Evolutionary conservation across 2,113 vertebrate species (phyloP), one percentile per base, ranked within the genome.

Genomic region (cattle (Bos taurus)): DNA sequence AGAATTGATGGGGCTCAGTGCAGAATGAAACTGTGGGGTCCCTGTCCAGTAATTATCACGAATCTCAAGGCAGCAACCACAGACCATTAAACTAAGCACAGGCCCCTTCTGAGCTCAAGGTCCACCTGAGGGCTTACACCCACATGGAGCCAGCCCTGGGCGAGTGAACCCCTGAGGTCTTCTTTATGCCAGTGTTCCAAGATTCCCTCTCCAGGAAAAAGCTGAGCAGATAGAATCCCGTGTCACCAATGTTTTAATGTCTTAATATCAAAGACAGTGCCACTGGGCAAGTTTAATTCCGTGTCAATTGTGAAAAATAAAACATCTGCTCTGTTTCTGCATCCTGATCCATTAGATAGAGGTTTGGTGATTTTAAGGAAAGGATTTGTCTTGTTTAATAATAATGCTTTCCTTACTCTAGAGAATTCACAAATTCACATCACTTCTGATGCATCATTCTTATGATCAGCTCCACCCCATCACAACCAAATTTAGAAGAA

Each of bases 401-500:
- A 46, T 23, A 43, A 8, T 25, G 59, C 52, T 59, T 33, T 15
- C 48, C 83, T 64, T 33, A 3, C 60, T 12, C 10, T 19, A 6
- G 80, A 78, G 60, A 56, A 50, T 28, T 6, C 12, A 28, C 2
- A 4, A 2, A 7, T 7, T 4, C 9, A 1, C 14, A 25, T 21
- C 0, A 1, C 14, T 40, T 26, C 0, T 3, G 1, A 5, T 4
- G 36, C 57, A 5, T 33, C 46, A 0, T 59, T 52, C n/a, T 25
- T 17, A 1, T 9, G 11, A 40, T 7, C 46, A 40, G 59, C 56
- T 14, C 21, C 30, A 0, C 96, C 16, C 21, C 8, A 1, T 23
- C 23, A 0, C 13, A 46, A 40, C 64, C 67, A 28, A 28, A 17
- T 14, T 7, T 15, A 54, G 81, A 84, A 43, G 23, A 11, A 30